Conservation (phyloP, 2,797 vertebrate species). For the Schizothorax lantsangensis region DNA sequence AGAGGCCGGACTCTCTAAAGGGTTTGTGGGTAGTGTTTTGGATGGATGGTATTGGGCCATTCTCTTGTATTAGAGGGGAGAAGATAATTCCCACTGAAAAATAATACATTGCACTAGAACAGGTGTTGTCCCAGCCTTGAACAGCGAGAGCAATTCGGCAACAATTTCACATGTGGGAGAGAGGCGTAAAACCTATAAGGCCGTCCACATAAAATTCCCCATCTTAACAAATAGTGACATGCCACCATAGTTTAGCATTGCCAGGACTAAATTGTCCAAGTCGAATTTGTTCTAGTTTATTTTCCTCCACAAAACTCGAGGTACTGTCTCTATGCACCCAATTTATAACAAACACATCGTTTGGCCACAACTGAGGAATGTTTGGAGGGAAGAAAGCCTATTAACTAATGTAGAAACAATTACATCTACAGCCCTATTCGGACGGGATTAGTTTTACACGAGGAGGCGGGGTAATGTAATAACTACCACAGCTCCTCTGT, state of each 20-base stretch:
- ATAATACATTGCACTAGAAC: not conserved
- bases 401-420: conserved; percentile 26
- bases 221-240: conserved; percentile 48
- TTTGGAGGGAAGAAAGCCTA: conserved; percentile 3
- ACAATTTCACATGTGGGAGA: conserved; percentile 31
- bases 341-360: conserved; percentile 11
- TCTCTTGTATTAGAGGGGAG: not conserved
- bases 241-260: conserved; percentile 9
- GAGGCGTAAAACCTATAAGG: conserved; percentile 10
- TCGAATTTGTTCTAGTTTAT: conserved; percentile 36
- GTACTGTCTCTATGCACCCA: not conserved
- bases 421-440: not conserved
- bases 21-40: not conserved
- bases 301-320: conserved; percentile 6
- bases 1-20: not conserved
- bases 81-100: conserved; percentile 26
- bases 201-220: conserved; percentile 19
- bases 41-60: not conserved
- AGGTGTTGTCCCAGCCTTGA: conserved; percentile 22
- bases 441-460: conserved; percentile 10
- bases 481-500: conserved; percentile 9
- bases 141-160: conserved; percentile 10
- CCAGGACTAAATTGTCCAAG: conserved; percentile 26
- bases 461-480: not conserved
- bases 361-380: not conserved